A percentile compares a stretch with the other conserved stretches of the same genome.
These are phyloP conservation scores for Drosophila simulans DNA, from an alignment of 1,140 invertebrate genomes.

Conservation along the genomic window DNA sequence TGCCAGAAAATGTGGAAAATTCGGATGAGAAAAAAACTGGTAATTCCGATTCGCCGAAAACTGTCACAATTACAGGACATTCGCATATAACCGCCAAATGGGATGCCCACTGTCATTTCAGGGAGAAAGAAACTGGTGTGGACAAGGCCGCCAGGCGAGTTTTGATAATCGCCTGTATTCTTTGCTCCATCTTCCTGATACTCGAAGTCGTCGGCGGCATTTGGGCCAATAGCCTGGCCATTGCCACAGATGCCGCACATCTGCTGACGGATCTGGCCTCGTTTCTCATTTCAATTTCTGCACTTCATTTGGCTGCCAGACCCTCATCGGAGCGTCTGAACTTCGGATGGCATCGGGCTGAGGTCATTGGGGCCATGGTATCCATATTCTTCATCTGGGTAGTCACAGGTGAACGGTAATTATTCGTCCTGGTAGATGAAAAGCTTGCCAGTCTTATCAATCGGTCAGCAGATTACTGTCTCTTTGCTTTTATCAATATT, in stretches of 20 bases:
- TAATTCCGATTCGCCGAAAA: conserved; percentile 40
- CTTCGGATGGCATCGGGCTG: conserved; percentile 88
- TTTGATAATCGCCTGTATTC: conserved; percentile 85
- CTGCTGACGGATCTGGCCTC: conserved; percentile 92
- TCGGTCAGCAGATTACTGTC: no score
- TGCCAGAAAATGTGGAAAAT: background rate
- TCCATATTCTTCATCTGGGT: conserved; percentile 92
- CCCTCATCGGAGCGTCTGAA: conserved; percentile 89
- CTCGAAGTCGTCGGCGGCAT: conserved; percentile 89
- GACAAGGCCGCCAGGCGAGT: conserved; percentile 85
- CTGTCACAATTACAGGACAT: conserved; percentile 55
- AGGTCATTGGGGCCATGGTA: conserved; percentile 88
- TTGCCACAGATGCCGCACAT: conserved; percentile 94
- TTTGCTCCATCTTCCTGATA: conserved; percentile 88
- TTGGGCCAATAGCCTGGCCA: conserved; percentile 91
- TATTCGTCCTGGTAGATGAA: background rate
- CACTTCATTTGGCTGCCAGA: conserved; percentile 88
- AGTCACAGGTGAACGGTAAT: conserved; percentile 86
- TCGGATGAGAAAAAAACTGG: background rate
- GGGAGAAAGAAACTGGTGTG: conserved; percentile 85
- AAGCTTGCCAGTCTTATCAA: background rate
- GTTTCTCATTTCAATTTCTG: conserved; percentile 91
- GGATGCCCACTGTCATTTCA: conserved; percentile 90
- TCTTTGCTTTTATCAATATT: no score
- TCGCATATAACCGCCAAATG: conserved; percentile 45